Conservation (phyloP, 2,797 vertebrate species). For the Clamator glandarius region DNA sequence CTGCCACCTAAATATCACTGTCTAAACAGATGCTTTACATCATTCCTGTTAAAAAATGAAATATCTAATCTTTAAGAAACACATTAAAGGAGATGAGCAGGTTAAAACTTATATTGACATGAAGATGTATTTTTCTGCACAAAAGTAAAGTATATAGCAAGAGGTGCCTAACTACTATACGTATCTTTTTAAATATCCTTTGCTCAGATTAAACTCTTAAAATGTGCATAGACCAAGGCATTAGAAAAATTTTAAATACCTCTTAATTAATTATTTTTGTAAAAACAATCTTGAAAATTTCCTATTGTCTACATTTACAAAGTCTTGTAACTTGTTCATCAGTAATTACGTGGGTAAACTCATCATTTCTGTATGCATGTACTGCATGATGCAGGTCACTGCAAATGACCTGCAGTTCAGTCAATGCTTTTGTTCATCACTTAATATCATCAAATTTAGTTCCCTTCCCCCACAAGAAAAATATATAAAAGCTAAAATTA, state of each 20-base stretch:
- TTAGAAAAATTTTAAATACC: conserved; percentile 56
- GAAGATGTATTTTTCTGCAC: not conserved
- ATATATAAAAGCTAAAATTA: not conserved
- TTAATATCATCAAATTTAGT: conserved; percentile 1
- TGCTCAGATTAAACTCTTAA: conserved; percentile 30
- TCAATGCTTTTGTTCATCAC: not conserved
- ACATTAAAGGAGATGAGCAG: not conserved
- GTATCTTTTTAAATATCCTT: conserved; percentile 34
- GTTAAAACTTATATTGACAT: conserved; percentile 27
- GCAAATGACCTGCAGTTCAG: not conserved
- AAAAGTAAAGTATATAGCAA: not conserved
- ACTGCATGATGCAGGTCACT: not conserved
- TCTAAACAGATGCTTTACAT: conserved; percentile 24
- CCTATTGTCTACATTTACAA: conserved; percentile 14
- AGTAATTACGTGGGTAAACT: not conserved
- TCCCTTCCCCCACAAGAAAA: not conserved
- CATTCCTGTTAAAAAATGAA: not conserved
- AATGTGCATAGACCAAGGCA: conserved; percentile 64
- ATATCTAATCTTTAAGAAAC: not conserved
- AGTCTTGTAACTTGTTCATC: not conserved
- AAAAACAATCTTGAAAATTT: conserved; percentile 35
- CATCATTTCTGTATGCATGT: not conserved
- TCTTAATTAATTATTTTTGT: not conserved
- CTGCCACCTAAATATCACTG: not conserved
- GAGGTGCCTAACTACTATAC: conserved; percentile 6